These are phyloP conservation scores for Melinaea menophilus DNA, from an alignment of 2,888 invertebrate species.

Conservation along the genomic window DNA sequence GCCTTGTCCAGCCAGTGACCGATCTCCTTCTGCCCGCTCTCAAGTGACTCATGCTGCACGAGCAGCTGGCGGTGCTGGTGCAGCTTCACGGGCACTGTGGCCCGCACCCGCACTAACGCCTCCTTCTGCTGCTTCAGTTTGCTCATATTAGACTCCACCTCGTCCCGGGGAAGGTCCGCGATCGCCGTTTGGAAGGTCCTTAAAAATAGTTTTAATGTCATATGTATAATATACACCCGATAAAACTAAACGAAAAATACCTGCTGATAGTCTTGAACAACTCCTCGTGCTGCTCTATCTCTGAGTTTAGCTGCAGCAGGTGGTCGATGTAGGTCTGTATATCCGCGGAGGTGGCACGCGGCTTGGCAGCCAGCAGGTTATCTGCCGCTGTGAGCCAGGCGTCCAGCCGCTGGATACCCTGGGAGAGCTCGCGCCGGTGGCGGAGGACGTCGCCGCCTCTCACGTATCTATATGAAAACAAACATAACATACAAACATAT, in stretches of 20 bases:
- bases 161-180: slow-evolving; percentile 92
- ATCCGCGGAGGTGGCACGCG: slow-evolving; percentile 85
- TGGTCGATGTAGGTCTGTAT: slow-evolving; percentile 89
- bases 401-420: slow-evolving; percentile 85
- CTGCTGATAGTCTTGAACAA: slow-evolving; percentile 93
- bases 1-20: slow-evolving; percentile 92
- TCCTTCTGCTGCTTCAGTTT: slow-evolving; percentile 93
- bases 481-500: not conserved
- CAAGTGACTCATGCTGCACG: slow-evolving; percentile 93
- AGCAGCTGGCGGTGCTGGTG: slow-evolving; percentile 89
- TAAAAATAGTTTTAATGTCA: slow-evolving; percentile 20
- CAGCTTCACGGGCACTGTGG: slow-evolving; percentile 88
- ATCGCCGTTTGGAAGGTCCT: slow-evolving; percentile 93
- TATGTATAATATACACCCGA: not conserved
- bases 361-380: slow-evolving; percentile 80
- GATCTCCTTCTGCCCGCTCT: slow-evolving; percentile 91
- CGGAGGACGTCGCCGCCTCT: slow-evolving; percentile 91
- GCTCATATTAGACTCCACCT: slow-evolving; percentile 93
- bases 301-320: slow-evolving; percentile 85
- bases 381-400: slow-evolving; percentile 90
- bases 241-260: slow-evolving; percentile 35
- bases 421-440: slow-evolving; percentile 86
- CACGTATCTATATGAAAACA: slow-evolving; percentile 74
- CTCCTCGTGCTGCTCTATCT: slow-evolving; percentile 92
- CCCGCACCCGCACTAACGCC: slow-evolving; percentile 88